phyloP scores from a whole-genome alignment of 2,113 vertebrate species.

The Aspiorhynchus laticeps region DNA sequence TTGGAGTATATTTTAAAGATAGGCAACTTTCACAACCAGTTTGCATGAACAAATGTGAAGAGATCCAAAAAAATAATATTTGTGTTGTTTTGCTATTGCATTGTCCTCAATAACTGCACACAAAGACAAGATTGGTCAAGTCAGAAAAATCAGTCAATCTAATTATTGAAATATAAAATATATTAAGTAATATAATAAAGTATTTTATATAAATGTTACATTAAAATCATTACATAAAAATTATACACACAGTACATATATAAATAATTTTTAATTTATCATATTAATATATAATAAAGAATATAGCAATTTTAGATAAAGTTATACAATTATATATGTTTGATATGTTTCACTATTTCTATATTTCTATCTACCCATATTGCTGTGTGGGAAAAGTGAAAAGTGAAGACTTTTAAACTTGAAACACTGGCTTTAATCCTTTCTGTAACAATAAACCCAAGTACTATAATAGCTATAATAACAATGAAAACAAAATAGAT shows the following conservation, averaged over 20 bases:
- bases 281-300: too few relatives aligned
- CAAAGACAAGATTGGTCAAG: background rate
- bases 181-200: too few relatives aligned
- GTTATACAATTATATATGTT: background rate
- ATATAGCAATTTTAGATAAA: background rate
- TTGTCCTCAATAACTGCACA: background rate
- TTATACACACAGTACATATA: too few relatives aligned
- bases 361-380: background rate
- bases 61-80: background rate
- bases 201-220: too few relatives aligned
- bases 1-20: background rate
- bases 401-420: constrained; percentile 5
- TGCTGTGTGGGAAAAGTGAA: background rate
- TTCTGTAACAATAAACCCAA: constrained; percentile 35
- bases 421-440: constrained; percentile 33
- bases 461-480: background rate
- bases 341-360: background rate
- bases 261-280: too few relatives aligned
- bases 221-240: too few relatives aligned
- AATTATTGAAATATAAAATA: too few relatives aligned
- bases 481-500: constrained; percentile 26
- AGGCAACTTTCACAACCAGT: background rate
- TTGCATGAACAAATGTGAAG: background rate
- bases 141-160: background rate
- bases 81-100: background rate